A percentile compares a stretch with the other conserved stretches of the same genome.
These are phyloP conservation scores for Ptycholaimellus sp. DNA, from an alignment of 2,888 invertebrate species.

Conservation along the genomic window DNA sequence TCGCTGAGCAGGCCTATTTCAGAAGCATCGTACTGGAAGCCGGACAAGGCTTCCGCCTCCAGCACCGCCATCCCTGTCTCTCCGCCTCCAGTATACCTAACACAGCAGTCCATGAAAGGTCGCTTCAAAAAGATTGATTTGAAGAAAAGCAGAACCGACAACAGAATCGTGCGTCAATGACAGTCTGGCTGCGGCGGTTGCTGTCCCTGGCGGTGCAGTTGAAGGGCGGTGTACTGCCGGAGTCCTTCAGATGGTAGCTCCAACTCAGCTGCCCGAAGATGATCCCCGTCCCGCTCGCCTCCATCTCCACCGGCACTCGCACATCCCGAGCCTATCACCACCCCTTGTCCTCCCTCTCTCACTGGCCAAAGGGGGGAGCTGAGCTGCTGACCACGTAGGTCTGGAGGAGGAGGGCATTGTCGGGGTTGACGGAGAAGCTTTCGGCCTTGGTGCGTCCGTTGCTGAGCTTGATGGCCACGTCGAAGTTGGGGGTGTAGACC, in stretches of 20 bases:
- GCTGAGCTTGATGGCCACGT: slow-evolving; percentile 36
- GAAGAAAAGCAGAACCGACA: no score
- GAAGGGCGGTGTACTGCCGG: slow-evolving; percentile 19
- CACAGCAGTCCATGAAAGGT: no score
- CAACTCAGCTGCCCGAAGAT: slow-evolving; percentile 40
- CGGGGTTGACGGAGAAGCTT: slow-evolving; percentile 12
- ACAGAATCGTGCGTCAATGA: no score
- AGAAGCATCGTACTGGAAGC: slow-evolving; percentile 21
- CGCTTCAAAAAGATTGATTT: no score
- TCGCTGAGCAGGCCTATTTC: slow-evolving; percentile 13
- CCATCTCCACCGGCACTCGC: slow-evolving; percentile 37
- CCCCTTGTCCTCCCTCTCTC: background rate
- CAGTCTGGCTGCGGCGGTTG: background rate
- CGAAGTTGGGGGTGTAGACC: slow-evolving; percentile 31
- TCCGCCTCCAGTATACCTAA: no score
- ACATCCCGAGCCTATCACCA: slow-evolving; percentile 3
- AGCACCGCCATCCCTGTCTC: slow-evolving; percentile 30
- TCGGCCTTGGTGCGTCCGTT: slow-evolving; percentile 28
- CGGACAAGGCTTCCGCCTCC: slow-evolving; percentile 21
- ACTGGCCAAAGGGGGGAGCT: background rate
- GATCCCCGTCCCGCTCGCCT: slow-evolving; percentile 54
- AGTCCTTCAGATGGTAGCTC: slow-evolving; percentile 46
- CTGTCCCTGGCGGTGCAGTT: slow-evolving; percentile 17
- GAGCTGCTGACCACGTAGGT: slow-evolving; percentile 41
- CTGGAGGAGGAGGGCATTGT: slow-evolving; percentile 45